Evolutionary conservation across 2,113 vertebrate species (phyloP).

Genomic region (Fukomys damarensis): DNA sequence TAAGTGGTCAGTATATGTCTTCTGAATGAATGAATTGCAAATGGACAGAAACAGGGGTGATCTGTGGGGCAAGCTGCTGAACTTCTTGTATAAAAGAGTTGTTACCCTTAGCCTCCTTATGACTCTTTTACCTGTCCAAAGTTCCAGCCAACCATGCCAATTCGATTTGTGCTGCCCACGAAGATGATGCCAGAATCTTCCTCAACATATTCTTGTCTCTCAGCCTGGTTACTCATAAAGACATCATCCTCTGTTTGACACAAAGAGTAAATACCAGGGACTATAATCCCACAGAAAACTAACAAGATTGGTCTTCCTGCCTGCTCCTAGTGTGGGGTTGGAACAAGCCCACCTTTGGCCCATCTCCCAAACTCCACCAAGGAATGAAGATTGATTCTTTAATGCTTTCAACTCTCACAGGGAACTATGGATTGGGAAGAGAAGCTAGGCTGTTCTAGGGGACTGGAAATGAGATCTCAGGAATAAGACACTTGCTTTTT

Average conservation of each 20-base stretch:
- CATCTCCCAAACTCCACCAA: background rate
- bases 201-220: conserved; percentile 91
- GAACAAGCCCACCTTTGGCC: background rate
- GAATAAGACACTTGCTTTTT: background rate
- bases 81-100: background rate
- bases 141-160: conserved; percentile 87
- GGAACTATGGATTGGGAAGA: background rate
- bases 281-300: background rate
- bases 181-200: conserved; percentile 91
- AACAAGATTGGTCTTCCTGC: background rate
- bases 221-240: conserved; percentile 83
- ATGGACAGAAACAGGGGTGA: background rate
- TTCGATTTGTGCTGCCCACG: conserved; percentile 84
- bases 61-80: background rate
- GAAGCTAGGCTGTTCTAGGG: background rate
- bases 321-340: background rate
- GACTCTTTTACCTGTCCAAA: conserved; percentile 90
- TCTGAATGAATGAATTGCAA: background rate
- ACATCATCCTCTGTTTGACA: conserved; percentile 90
- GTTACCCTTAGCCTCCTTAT: background rate
- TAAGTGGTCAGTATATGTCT: background rate
- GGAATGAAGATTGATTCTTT: background rate
- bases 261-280: background rate
- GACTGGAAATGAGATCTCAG: background rate
- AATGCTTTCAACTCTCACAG: background rate